Evolutionary conservation across 1,140 invertebrate genomes (phyloP), one percentile per base, ranked within the genome.

Genomic region (Trichogramma pretiosum): DNA sequence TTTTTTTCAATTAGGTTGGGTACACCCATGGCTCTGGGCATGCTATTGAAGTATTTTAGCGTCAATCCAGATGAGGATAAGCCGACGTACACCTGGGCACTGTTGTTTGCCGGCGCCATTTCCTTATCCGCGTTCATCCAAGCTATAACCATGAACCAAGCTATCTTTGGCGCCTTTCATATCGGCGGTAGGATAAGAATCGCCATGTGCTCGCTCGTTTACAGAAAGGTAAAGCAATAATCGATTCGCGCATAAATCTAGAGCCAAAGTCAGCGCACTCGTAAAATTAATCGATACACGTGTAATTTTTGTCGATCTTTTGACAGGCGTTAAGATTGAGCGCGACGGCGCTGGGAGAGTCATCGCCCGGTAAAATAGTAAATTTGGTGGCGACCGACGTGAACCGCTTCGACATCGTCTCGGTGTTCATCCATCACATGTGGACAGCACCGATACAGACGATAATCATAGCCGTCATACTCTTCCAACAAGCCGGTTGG

Each of bases 331-430:
- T 82, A 3, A 67, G 70, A 8, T 56, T 84, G 2, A 82, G 76
- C 48, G 74, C 72, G 46, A 77, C 74, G 1, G 80, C 86, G 0
- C 53, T 91, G 19, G 79, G 79, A 0, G 76, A 84, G 46, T 85
- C 85, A 2, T 83, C 87, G 10, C 77, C 81, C 3, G 88, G 88
- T 1, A 86, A 90, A 68, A 80, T 90, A 42, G 84, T 89, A 2
- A 89, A 89, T 68, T 63, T 89, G 4, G 71, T 89, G 41, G 84
- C 85, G 3, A 89, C 87, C 59, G 86, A 89, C 55, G 77, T 80
- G 5, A 80, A 74, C 48, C 63, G 79, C 33, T 78, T 80, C 43
- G 78, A 80, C 60, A 57, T 75, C 8, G 70, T 74, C 5, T 70
- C 69, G 2, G 60, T 77, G 5, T 72, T 78, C 48, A 60, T 78